Percentiles rank a stretch among this genome's conserved stretches.
Evolutionary conservation across 2,113 vertebrate species (phyloP).

Genomic region (Mionectes macconnelli): DNA sequence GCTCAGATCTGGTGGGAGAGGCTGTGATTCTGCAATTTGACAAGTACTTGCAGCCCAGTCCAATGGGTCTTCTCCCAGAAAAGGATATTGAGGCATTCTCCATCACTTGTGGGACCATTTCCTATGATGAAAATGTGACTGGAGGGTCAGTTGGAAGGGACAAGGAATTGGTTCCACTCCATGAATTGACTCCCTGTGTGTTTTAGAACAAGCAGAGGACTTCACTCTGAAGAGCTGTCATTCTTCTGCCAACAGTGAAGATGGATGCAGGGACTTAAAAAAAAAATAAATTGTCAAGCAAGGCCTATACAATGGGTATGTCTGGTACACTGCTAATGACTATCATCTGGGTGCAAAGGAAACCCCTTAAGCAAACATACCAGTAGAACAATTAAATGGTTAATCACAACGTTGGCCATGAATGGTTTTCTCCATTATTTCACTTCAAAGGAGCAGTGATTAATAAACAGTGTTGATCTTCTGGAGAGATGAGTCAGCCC

Average conservation of each 20-base stretch:
- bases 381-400: slow-evolving; percentile 66
- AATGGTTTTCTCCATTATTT: slow-evolving; percentile 58
- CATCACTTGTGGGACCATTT: neutral
- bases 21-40: neutral
- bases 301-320: slow-evolving; percentile 24
- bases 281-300: neutral
- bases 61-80: neutral
- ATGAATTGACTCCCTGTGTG: neutral
- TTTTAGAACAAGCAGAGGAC: neutral
- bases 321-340: slow-evolving; percentile 55
- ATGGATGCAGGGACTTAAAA: neutral
- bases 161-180: neutral
- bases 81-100: neutral
- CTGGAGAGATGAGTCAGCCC: slow-evolving; percentile 57
- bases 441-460: slow-evolving; percentile 63
- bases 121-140: neutral
- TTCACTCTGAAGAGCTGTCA: neutral
- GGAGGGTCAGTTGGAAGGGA: neutral
- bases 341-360: slow-evolving; percentile 63
- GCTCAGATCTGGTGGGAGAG: neutral
- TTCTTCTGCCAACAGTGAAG: neutral
- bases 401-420: slow-evolving; percentile 34
- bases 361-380: slow-evolving; percentile 64
- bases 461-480: slow-evolving; percentile 60
- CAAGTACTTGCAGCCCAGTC: accelerated